Base-by-base conservation (phyloP, 1,140 invertebrate species). In the Tetragonula clypearis region DNA sequence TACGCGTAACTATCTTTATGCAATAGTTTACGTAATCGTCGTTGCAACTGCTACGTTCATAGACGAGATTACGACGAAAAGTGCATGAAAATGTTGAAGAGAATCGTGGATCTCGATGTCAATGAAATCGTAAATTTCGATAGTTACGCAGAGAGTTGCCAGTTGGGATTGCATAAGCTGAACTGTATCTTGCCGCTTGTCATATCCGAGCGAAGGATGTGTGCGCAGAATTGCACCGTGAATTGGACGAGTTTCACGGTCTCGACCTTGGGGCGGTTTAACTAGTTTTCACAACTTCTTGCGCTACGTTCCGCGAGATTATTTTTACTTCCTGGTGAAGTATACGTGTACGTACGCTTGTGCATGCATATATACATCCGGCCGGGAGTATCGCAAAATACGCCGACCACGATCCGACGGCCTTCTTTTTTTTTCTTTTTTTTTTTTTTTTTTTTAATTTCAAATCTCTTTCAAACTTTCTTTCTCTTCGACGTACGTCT, bases 211-310 rank as follows among this genome's bases (percentile, higher is more conserved):
- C 79, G 75, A 83, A 90, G 83, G 86, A 84, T 88, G 77, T 89
- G 82, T 74, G 87, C 82, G 85, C 85, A 71, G 87, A 87, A 90
- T 89, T 83, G 88, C 88, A 89, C 85, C 82, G 88, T 83, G 88
- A 87, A 89, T 89, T 86, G 88, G 68, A 89, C 87, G 81, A 90
- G 91, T 91, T 92, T 91, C 90, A 91, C 87, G 91, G 90, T 87
- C 91, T 82, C 86, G 88, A 92, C 90, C 90, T 92, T 92, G 91
- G 71, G 84, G 87, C 88, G 87, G 87, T 84, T 89, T 89, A 89
- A 89, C 88, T 89, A 89, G 88, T 89, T 89, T 89, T 89, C 88
- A 88, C 87, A 89, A 89, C 84, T 89, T 89, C 88, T 89, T 89
- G 87, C 87, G 60, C 75, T 79, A 82, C 85, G 80, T 88, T 75